These are phyloP conservation scores for Antidorcas marsupialis DNA, from an alignment of 2,113 vertebrate genomes.

Conservation along the genomic window DNA sequence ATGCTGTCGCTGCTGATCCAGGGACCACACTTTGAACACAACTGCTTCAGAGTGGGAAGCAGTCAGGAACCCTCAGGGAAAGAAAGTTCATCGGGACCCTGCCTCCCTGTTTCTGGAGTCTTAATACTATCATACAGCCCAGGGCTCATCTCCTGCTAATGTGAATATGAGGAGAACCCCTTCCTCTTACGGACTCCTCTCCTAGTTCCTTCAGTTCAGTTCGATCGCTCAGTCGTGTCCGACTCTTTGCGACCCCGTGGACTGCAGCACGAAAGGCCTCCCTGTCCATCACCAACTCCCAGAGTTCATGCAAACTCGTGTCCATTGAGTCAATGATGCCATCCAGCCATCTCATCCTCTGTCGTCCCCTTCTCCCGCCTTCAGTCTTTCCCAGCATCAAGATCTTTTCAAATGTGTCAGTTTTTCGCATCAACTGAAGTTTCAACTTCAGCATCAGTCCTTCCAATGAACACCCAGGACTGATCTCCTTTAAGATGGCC, in stretches of 20 bases:
- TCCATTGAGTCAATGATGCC: neutral
- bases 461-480: neutral
- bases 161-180: neutral
- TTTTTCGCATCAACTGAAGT: neutral
- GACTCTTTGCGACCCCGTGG: neutral
- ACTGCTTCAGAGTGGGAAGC: neutral
- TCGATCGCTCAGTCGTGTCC: fast-evolving
- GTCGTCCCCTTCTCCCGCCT: neutral
- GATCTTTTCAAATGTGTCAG: neutral
- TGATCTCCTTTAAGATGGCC: neutral
- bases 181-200: neutral
- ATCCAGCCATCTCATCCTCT: neutral
- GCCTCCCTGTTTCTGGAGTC: neutral
- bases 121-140: neutral
- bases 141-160: neutral
- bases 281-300: neutral
- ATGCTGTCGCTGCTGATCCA: neutral
- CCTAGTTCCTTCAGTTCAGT: neutral
- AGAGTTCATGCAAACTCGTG: neutral
- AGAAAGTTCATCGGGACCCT: neutral
- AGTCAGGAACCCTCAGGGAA: neutral
- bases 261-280: neutral
- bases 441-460: neutral
- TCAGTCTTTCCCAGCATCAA: neutral
- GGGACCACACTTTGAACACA: neutral